Evolutionary conservation across 2,888 invertebrate species (phyloP).

Genomic region (Aphrophora alni): DNA sequence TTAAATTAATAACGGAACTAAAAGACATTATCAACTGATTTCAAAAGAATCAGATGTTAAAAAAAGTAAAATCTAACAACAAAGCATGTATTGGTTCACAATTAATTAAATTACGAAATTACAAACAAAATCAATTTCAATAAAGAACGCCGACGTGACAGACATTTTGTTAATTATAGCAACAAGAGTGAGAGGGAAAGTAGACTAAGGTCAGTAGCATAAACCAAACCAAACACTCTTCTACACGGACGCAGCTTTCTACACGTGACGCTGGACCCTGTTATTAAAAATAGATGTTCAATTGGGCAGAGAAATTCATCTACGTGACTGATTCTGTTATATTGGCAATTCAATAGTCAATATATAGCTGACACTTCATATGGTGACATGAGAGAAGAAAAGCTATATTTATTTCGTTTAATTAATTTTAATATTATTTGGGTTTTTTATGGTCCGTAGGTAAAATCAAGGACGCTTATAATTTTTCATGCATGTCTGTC

Average conservation of each 20-base stretch:
- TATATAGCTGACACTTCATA: no score
- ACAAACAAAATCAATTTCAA: not conserved
- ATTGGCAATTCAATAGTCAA: no score
- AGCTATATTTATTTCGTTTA: no score
- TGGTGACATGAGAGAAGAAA: no score
- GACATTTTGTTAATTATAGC: not conserved
- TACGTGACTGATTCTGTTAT: no score
- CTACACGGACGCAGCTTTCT: not conserved
- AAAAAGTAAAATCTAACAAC: not conserved
- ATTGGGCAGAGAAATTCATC: not conserved
- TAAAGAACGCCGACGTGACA: not conserved
- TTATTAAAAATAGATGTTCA: not conserved
- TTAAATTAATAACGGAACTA: no score
- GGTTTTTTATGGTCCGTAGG: no score
- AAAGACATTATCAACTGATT: no score
- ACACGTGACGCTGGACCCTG: not conserved
- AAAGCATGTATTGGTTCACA: not conserved
- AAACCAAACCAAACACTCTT: not conserved
- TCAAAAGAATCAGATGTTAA: not conserved
- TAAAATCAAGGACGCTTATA: no score
- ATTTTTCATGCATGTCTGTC: no score
- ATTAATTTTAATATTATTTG: no score
- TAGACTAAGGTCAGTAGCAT: not conserved
- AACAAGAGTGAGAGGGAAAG: not conserved
- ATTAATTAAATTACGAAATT: not conserved